phyloP scores from a whole-genome alignment of 2,888 invertebrate species.

The Scrobipalpa atriplicella region DNA sequence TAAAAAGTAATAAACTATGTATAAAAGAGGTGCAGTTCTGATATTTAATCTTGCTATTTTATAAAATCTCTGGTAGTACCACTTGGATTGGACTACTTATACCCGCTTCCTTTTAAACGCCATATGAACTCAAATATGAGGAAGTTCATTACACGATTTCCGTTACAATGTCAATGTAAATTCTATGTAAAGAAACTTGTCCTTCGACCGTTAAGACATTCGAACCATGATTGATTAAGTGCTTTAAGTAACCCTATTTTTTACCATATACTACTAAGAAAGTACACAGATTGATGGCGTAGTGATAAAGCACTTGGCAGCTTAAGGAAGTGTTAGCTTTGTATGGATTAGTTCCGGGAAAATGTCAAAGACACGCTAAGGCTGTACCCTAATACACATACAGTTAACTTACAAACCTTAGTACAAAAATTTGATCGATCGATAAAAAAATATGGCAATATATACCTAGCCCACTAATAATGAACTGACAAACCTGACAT shows the following conservation, averaged over 20 bases:
- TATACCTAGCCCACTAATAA: no score
- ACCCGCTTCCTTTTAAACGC: not conserved
- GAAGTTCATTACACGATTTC: not conserved
- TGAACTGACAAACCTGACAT: no score
- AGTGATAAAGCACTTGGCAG: not conserved
- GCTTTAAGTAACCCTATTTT: not conserved
- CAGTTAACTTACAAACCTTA: no score
- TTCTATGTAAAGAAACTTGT: not conserved
- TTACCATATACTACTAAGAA: not conserved
- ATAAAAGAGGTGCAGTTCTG: no score
- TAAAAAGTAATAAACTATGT: no score
- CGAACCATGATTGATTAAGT: not conserved
- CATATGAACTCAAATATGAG: not conserved
- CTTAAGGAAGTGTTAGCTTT: not conserved
- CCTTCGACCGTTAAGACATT: not conserved
- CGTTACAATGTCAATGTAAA: not conserved
- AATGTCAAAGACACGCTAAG: not conserved
- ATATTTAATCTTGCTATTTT: no score
- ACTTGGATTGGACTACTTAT: not conserved
- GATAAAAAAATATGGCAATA: not conserved
- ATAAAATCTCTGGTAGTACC: no score
- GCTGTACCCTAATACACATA: no score
- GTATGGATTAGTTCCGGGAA: not conserved
- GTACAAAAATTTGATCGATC: not conserved
- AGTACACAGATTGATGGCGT: not conserved